A percentile compares a stretch with the other conserved stretches of the same genome.
phyloP scores from a whole-genome alignment of 1,140 invertebrate genomes.

The Drosophila trapezifrons region DNA sequence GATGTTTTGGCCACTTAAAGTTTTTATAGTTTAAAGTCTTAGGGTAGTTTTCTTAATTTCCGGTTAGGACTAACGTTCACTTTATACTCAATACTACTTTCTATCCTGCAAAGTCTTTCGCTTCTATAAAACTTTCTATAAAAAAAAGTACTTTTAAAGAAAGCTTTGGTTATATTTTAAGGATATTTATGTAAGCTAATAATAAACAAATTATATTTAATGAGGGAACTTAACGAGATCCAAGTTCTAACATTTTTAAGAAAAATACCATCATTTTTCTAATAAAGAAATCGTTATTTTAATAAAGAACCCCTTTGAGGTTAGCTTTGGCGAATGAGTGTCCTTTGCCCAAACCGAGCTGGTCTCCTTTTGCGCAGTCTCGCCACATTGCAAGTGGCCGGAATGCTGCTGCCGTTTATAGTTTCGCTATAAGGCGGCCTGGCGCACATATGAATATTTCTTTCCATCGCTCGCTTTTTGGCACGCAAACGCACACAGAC shows the following conservation, averaged over 20 bases:
- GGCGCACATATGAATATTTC: conserved; percentile 70
- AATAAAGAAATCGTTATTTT: neutral
- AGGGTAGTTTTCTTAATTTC: neutral
- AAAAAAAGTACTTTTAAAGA: neutral
- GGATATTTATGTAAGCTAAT: too few relatives aligned
- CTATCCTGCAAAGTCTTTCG: too few relatives aligned
- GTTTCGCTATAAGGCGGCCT: conserved; percentile 62
- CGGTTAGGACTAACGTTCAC: neutral
- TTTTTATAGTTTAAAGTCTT: neutral
- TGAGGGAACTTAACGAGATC: too few relatives aligned
- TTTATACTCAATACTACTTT: neutral
- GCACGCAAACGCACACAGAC: conserved; percentile 75
- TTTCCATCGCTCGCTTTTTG: conserved; percentile 66
- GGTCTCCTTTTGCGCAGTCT: conserved; percentile 56
- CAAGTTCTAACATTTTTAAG: too few relatives aligned
- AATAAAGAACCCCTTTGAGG: neutral
- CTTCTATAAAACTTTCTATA: too few relatives aligned
- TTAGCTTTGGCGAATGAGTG: neutral
- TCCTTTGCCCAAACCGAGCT: conserved; percentile 15
- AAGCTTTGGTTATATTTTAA: too few relatives aligned
- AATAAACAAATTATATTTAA: neutral
- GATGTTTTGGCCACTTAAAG: too few relatives aligned
- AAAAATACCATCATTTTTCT: too few relatives aligned
- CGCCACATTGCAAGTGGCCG: conserved; percentile 43
- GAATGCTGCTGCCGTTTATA: conserved; percentile 59